Base-by-base conservation (phyloP, 2,113 vertebrate genomes). In the Chaetorhynchus papuensis region DNA sequence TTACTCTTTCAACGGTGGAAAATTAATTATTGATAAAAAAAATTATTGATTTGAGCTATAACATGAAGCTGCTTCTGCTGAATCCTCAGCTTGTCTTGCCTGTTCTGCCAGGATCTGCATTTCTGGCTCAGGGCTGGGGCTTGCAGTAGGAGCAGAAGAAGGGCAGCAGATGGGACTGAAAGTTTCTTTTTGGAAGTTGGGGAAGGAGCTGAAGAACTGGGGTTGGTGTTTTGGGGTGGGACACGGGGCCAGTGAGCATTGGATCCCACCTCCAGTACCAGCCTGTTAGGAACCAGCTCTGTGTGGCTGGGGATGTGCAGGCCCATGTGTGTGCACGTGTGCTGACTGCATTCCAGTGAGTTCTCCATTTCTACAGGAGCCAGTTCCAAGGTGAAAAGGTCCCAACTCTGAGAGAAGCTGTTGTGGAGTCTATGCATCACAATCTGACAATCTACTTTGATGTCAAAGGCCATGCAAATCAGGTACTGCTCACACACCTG, bases 391-490 rank as follows among this genome's bases (percentile, higher is more conserved):
- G 95, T 56, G 99, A 99, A 97, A 99, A 98, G 96, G 97, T 99
- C 23, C 99, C 99, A 12, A 99, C 99, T 16, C 96, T 99, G 93
- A 97, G 97, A 96, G 99, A 99, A 97, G 99, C 99, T 2, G 98
- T 99, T 66, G 91, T 98, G 95, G 99, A 99, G 90, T 98, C 98
- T 81, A 94, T 99, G 91, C 97, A 89, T 81, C 96, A 98, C 86
- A 98, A 99, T 92, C 98, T 99, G 66, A 98, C 90, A 30, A 98
- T 99, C 94, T 99, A 99, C 97, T 99, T 99, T 16, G 99, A 99
- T 96, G 98, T 99, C 96, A 99, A 99, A 98, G 98, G 99, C 97
- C 98, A 99, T 83, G 99, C 99, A 83, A 96, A 98, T 47, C 97
- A 99, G 99, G 99, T 99, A 98, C 45, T 2, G 3, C 82, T 90